Base-by-base conservation (phyloP, 2,113 vertebrate species). In the Delphinus delphis region DNA sequence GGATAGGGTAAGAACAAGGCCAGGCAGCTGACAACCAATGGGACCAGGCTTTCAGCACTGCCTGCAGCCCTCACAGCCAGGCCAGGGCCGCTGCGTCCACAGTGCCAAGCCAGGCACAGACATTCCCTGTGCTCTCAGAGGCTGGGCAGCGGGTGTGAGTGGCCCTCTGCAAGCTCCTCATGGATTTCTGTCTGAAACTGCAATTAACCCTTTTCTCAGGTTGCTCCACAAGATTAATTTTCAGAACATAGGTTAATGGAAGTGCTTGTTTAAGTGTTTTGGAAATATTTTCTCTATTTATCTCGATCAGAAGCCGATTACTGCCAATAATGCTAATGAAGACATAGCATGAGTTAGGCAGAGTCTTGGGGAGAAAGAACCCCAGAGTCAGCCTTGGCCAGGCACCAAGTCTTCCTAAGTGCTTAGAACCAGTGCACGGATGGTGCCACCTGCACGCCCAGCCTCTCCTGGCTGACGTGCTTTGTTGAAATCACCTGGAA, bases 281-380 rank as follows among this genome's bases (percentile, higher is more conserved):
- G 96, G 98, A 98, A 98, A 98, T 97, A 98, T 98, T 98, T 98
- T 98, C 97, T 88, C 98, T 98, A 97, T 99, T 98, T 97, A 98
- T 98, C 98, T 98, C 67, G 88, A 98, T 96, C 97, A 92, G 97
- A 82, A 88, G 97, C 96, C 62, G 50, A 97, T 98, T 96, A 96
- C 91, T 94, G 88, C 88, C 77, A 94, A 84, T 93, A 84, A 3
- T 18, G 96, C 96, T 98, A 84, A 98, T 98, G 98, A 98, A 98
- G 98, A 98, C 3, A 11, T 88, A 25, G 26, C 13, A 0, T 50
- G 21, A 5, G 85, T 92, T 68, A 94, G 90, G 97, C 92, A 81
- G 96, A 83, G 36, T 93, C 81, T 62, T 8, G 11, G 41, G 55
- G 33, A 2, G 58, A 85, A 73, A 74, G 93, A 76, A 90, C 91